Conservation (phyloP, 2,797 vertebrate species). For the Falco columbarius region DNA sequence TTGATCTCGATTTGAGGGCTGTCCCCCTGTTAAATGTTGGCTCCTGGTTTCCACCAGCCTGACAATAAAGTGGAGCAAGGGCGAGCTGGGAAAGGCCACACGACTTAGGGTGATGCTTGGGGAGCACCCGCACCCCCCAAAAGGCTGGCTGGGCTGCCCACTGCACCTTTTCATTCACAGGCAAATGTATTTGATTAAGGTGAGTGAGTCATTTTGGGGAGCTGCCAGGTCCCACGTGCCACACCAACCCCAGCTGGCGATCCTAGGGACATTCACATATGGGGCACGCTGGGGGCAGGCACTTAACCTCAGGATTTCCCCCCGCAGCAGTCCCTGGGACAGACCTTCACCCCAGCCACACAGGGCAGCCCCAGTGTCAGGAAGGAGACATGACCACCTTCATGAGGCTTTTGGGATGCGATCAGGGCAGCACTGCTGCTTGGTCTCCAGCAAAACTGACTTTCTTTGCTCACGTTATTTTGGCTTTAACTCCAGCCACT, state of each 20-base stretch:
- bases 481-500: not conserved
- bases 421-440: not conserved
- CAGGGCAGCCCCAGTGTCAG: rapidly evolving
- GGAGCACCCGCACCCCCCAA: rapidly evolving
- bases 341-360: not conserved
- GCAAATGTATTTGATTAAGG: not conserved
- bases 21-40: not conserved
- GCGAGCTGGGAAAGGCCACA: not conserved
- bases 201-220: not conserved
- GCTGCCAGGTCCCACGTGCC: rapidly evolving
- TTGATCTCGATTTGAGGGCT: not conserved
- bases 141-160: not conserved
- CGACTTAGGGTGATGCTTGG: rapidly evolving
- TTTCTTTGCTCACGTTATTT: not conserved
- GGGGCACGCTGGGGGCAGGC: not conserved
- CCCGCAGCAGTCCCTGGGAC: not conserved
- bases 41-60: not conserved
- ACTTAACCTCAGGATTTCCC: not conserved
- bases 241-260: rapidly evolving
- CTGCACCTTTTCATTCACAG: rapidly evolving
- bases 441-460: not conserved
- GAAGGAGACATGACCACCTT: not conserved
- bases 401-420: rapidly evolving
- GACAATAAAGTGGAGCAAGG: not conserved
- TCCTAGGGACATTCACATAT: rapidly evolving